Evolutionary conservation across 2,888 invertebrate species (phyloP), one percentile per base, ranked within the genome.

Genomic region (Synergus laeviventris): DNA sequence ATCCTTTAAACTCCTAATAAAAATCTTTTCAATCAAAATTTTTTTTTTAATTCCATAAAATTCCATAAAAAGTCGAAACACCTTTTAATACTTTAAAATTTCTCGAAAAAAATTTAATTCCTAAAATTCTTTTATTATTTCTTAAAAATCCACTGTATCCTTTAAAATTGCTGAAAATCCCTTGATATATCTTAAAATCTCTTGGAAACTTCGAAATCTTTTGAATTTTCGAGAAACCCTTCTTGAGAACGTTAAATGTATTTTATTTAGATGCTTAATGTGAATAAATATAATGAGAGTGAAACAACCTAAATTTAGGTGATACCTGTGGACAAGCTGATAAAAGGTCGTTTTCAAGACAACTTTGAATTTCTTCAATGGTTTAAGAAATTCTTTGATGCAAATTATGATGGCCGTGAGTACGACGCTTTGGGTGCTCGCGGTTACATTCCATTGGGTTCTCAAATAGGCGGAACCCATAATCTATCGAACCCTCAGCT

Each of bases 381-480:
- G 99, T 99, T 99, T 94, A 99, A 99, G 94, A 99, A 99, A 92
- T 99, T 99, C 93, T 99, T 99, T 92, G 99, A 99, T 93, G 99
- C 99, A 86, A 99, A 99, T 93, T 99, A 99, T 92, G 98, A 98
- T 91, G 99, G 98, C 84, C 95, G 96, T 88, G 98, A 98, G 86
- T 99, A 99, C 92, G 97, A 99, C 91, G 97, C 98, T 75, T 92
- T 96, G 83, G 96, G 96, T 83, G 97, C 97, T 77, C 95, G 99
- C 79, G 96, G 96, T 84, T 96, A 97, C 85, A 92, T 96, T 87
- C 93, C 93, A 81, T 93, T 98, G 89, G 97, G 97, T 88, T 94
- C 95, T 80, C 94, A 94, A 84, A 93, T 94, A 78, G 90, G 91
- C 81, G 90, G 91, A 91, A 88, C 88, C 80, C 91, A 91, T 85